These are phyloP conservation scores for Fistularia tabacaria DNA, from an alignment of 2,797 vertebrate species.

Conservation along the genomic window DNA sequence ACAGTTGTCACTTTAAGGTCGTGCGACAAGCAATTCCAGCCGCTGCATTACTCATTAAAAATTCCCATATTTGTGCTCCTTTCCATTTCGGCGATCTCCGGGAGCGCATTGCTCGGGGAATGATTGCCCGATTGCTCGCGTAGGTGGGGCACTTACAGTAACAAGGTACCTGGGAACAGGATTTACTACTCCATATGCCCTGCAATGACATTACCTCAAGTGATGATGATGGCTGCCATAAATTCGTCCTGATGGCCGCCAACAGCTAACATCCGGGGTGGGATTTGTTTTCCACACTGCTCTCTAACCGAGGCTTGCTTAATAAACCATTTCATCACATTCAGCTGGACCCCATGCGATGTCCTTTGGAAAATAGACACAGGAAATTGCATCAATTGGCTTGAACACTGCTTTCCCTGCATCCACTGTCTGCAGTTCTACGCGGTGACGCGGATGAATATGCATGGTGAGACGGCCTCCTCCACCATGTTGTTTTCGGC, in stretches of 20 bases:
- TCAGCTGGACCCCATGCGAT: conserved; percentile 32
- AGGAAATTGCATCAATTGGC: conserved; percentile 39
- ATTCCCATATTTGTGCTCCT: not conserved
- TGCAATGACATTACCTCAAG: conserved; percentile 58
- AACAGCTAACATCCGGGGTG: conserved; percentile 39
- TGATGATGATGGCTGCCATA: conserved; percentile 62
- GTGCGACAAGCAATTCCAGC: too few relatives aligned
- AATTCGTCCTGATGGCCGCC: conserved; percentile 50
- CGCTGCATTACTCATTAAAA: too few relatives aligned
- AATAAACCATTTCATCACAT: conserved; percentile 44
- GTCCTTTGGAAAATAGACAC: conserved; percentile 34
- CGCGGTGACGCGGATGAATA: conserved; percentile 29
- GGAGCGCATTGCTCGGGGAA: conserved; percentile 43
- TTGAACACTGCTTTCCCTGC: conserved; percentile 12
- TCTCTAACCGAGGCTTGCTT: conserved; percentile 19
- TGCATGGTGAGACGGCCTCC: conserved; percentile 23
- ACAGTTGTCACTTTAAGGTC: too few relatives aligned
- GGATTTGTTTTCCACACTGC: conserved; percentile 41
- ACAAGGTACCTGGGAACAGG: conserved; percentile 57
- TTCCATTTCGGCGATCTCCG: conserved; percentile 30
- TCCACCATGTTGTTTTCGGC: conserved; percentile 43
- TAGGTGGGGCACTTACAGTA: conserved; percentile 65
- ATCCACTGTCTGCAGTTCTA: conserved; percentile 5
- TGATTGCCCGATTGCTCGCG: conserved; percentile 56
- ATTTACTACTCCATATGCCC: conserved; percentile 62